Evolutionary conservation across 2,888 invertebrate genomes (phyloP).

Genomic region (Lycaena phlaeas): DNA sequence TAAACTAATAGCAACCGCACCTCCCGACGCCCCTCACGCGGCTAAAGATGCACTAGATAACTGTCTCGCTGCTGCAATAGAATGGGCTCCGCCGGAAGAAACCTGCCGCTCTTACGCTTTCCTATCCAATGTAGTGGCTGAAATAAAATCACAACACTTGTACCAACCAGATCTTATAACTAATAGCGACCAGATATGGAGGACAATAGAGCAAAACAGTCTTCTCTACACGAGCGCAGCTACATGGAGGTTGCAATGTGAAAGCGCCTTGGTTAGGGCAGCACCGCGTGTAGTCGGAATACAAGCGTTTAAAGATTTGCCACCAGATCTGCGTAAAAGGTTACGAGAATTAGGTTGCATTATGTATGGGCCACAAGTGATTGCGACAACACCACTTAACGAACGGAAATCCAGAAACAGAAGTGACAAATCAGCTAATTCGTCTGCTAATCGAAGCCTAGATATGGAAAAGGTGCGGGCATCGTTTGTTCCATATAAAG

Average conservation of each 20-base stretch:
- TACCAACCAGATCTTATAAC: slow-evolving; percentile 35
- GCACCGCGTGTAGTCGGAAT: slow-evolving; percentile 42
- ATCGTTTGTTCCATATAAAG: slow-evolving; percentile 46
- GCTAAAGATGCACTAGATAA: slow-evolving; percentile 76
- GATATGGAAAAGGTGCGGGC: slow-evolving; percentile 50
- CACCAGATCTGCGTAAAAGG: slow-evolving; percentile 42
- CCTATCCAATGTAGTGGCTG: slow-evolving; percentile 32
- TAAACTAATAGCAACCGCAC: slow-evolving; percentile 71
- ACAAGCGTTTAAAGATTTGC: slow-evolving; percentile 45
- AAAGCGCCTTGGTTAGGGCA: slow-evolving; percentile 41
- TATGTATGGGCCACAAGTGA: slow-evolving; percentile 33
- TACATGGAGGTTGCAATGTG: slow-evolving; percentile 44
- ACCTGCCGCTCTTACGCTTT: slow-evolving; percentile 84
- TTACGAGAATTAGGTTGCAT: slow-evolving; percentile 48
- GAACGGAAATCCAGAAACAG: slow-evolving; percentile 29
- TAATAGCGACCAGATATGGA: slow-evolving; percentile 25
- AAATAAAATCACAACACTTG: slow-evolving; percentile 27
- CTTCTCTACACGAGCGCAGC: slow-evolving; percentile 30
- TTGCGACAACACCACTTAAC: slow-evolving; percentile 23
- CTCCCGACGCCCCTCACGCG: slow-evolving; percentile 27
- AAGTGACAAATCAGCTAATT: neutral
- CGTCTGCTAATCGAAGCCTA: slow-evolving; percentile 27
- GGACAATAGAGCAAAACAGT: slow-evolving; percentile 22
- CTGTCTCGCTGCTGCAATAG: slow-evolving; percentile 83
- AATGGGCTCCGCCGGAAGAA: slow-evolving; percentile 84